Percentiles rank a stretch among this genome's conserved stretches.
These are phyloP conservation scores for Drosophila prolongata DNA, from an alignment of 2,888 invertebrate species.

Conservation along the genomic window DNA sequence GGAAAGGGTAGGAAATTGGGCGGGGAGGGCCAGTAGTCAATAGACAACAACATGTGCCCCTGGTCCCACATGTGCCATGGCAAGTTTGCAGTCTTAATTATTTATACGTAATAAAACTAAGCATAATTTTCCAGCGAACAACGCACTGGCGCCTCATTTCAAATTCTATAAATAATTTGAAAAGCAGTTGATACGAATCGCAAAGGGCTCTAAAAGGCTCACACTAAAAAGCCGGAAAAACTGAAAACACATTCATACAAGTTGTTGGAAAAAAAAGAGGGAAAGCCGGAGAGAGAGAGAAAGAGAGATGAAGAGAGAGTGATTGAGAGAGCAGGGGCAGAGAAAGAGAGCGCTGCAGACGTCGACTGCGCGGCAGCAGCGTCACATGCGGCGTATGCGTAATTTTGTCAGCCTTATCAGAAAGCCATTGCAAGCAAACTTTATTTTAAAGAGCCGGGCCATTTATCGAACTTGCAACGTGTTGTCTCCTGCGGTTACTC, in stretches of 20 bases:
- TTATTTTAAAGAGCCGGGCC: slow-evolving; percentile 48
- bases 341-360: slow-evolving; percentile 10
- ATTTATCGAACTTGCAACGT: slow-evolving; percentile 46
- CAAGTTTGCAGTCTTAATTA: slow-evolving; percentile 60
- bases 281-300: neutral
- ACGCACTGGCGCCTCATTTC: slow-evolving; percentile 63
- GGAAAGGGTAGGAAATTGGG: neutral
- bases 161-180: slow-evolving; percentile 77
- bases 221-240: slow-evolving; percentile 51
- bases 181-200: slow-evolving; percentile 71
- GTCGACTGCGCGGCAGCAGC: slow-evolving; percentile 21
- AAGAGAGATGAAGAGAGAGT: slow-evolving; percentile 1
- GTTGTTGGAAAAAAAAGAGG: slow-evolving; percentile 64
- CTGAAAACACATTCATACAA: slow-evolving; percentile 76
- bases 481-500: slow-evolving; percentile 35
- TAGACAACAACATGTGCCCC: slow-evolving; percentile 35
- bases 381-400: slow-evolving; percentile 65
- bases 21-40: slow-evolving; percentile 14
- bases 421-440: slow-evolving; percentile 48
- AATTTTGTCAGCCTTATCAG: slow-evolving; percentile 52
- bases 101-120: slow-evolving; percentile 66
- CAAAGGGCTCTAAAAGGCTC: slow-evolving; percentile 32
- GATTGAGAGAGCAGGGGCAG: slow-evolving; percentile 3
- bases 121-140: slow-evolving; percentile 53
- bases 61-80: slow-evolving; percentile 63